phyloP scores from a whole-genome alignment of 1,140 invertebrate species.

The Metaphire vulgaris region DNA sequence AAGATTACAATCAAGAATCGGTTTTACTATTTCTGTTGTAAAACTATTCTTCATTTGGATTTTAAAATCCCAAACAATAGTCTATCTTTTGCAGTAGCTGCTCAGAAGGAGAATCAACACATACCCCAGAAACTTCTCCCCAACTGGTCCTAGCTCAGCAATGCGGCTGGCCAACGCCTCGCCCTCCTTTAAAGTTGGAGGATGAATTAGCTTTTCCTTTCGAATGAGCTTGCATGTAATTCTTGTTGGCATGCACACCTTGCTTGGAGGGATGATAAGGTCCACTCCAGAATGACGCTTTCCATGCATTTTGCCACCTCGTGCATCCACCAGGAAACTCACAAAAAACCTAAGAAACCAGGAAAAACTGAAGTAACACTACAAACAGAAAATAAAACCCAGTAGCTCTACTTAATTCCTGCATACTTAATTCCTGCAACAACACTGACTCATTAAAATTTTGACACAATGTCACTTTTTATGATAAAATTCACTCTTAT shows the following conservation, averaged over 20 bases:
- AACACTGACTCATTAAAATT: too few species aligned
- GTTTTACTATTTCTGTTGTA: too few species aligned
- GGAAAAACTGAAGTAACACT: background rate
- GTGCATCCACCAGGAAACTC: slow-evolving; percentile 24
- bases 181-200: slow-evolving; percentile 7
- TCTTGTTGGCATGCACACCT: slow-evolving; percentile 24
- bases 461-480: too few species aligned
- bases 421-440: too few species aligned
- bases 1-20: too few species aligned
- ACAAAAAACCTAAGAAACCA: slow-evolving; percentile 9
- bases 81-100: too few species aligned
- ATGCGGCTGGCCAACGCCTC: slow-evolving; percentile 17
- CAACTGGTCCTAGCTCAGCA: slow-evolving; percentile 17
- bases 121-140: slow-evolving; percentile 15
- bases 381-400: background rate
- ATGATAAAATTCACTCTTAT: too few species aligned
- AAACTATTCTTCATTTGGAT: too few species aligned
- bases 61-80: too few species aligned
- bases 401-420: background rate
- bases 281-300: slow-evolving; percentile 19
- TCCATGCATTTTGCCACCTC: slow-evolving; percentile 18
- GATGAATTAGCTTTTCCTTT: slow-evolving; percentile 14
- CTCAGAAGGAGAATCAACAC: too few species aligned
- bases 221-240: slow-evolving; percentile 10
- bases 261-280: slow-evolving; percentile 18